phyloP scores from a whole-genome alignment of 2,797 vertebrate species.

The Gymnopithys bicolor region DNA sequence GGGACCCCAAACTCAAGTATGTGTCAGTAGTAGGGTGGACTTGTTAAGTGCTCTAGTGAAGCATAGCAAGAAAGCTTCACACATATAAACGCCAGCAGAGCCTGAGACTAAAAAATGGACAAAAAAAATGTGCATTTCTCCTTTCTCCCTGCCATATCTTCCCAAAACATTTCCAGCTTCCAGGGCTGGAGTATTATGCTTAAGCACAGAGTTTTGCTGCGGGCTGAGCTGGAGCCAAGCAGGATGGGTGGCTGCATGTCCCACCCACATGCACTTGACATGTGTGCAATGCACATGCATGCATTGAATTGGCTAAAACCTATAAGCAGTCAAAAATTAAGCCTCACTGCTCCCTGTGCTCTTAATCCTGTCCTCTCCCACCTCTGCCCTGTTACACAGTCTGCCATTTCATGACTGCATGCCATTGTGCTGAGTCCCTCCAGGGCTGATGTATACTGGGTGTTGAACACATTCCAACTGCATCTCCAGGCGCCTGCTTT shows the following conservation, averaged over 20 bases:
- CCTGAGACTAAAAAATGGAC: neutral
- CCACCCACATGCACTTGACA: neutral
- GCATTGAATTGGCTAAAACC: neutral
- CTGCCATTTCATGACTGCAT: constrained; percentile 1
- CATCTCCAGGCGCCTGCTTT: accelerated
- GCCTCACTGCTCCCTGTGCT: neutral
- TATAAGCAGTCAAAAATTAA: neutral
- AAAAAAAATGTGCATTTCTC: neutral
- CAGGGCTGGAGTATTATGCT: neutral
- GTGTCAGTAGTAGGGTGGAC: neutral
- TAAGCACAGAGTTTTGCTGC: neutral
- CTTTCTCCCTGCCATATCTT: neutral
- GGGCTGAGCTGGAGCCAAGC: neutral
- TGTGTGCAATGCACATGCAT: accelerated
- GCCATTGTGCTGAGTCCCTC: constrained; percentile 30
- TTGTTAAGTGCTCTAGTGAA: neutral
- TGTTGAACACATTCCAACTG: neutral
- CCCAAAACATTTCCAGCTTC: neutral
- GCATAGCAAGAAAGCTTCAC: neutral
- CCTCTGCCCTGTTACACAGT: constrained; percentile 18
- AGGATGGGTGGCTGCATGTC: neutral
- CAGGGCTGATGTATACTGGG: neutral
- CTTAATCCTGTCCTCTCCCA: neutral
- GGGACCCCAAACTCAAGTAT: neutral
- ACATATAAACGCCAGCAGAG: neutral